phyloP scores from a whole-genome alignment of 2,113 vertebrate species.

The Scomber scombrus region DNA sequence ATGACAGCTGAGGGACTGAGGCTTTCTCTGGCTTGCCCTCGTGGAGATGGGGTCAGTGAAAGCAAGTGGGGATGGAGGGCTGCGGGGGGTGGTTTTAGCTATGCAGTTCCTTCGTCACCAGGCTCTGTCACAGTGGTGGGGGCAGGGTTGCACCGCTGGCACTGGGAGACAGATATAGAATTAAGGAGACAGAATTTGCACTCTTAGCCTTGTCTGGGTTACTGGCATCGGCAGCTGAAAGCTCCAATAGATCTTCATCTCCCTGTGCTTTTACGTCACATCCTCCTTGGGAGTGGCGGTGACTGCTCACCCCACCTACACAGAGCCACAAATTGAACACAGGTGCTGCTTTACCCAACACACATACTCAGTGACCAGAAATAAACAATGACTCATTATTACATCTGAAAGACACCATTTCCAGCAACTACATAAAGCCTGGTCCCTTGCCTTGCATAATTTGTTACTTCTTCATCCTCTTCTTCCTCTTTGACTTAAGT shows the following conservation, averaged over 20 bases:
- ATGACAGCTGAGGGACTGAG: conserved; percentile 83
- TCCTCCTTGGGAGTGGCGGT: conserved; percentile 29
- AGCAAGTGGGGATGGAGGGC: conserved; percentile 56
- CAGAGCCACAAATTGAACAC: conserved; percentile 43
- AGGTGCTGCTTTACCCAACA: conserved; percentile 49
- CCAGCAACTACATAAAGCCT: conserved; percentile 36
- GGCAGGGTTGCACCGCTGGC: conserved; percentile 58
- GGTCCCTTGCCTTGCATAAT: not conserved
- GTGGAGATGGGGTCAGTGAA: conserved; percentile 75
- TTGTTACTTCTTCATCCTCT: not conserved
- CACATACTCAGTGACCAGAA: conserved; percentile 38
- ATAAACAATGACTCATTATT: conserved; percentile 60
- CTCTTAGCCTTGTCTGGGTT: conserved; percentile 75
- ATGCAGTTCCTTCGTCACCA: conserved; percentile 68
- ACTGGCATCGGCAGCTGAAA: conserved; percentile 82
- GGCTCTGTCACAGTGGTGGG: conserved; percentile 64
- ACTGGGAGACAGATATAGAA: conserved; percentile 81
- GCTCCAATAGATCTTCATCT: conserved; percentile 45
- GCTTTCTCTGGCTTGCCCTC: conserved; percentile 77
- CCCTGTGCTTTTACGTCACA: conserved; percentile 60
- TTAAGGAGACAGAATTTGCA: conserved; percentile 73
- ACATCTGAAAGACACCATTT: conserved; percentile 39
- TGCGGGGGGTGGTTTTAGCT: conserved; percentile 13
- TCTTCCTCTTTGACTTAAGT: not conserved
- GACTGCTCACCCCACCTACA: conserved; percentile 20